These are phyloP conservation scores for Cyprinella venusta DNA, from an alignment of 2,797 vertebrate genomes.

Conservation along the genomic window DNA sequence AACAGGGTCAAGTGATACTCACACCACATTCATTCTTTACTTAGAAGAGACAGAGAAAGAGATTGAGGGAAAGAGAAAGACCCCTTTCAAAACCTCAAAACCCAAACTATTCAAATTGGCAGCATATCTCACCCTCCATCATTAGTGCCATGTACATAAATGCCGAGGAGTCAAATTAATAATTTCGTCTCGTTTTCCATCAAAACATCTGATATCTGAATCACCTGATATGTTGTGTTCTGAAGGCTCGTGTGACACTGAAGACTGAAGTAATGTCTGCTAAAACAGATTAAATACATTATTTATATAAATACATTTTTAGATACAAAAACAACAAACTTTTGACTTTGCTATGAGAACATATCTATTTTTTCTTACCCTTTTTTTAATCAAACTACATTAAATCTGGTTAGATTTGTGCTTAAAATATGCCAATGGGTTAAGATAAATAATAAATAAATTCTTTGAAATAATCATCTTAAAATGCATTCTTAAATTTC, in stretches of 20 bases:
- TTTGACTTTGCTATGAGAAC: background rate
- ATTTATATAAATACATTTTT: no score
- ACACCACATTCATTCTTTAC: conserved; percentile 68
- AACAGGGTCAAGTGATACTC: conserved; percentile 79
- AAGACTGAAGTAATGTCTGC: background rate
- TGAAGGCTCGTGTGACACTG: background rate
- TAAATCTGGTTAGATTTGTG: background rate
- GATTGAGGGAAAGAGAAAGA: conserved; percentile 40
- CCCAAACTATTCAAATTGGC: background rate
- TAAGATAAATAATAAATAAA: background rate
- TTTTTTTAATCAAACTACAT: background rate
- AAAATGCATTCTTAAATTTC: background rate
- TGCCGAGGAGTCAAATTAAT: background rate
- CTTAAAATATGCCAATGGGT: background rate
- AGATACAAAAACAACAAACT: no score
- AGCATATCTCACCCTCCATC: background rate
- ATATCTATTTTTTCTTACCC: background rate
- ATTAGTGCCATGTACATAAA: background rate
- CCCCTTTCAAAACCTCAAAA: conserved; percentile 45
- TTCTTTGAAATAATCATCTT: background rate
- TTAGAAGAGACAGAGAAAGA: conserved; percentile 51
- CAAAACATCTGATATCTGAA: background rate
- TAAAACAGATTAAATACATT: background rate
- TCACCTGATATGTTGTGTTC: background rate
- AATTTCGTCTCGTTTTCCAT: background rate